Evolutionary conservation across 2,888 invertebrate genomes (phyloP).

Genomic region (Crocallis elinguaria): DNA sequence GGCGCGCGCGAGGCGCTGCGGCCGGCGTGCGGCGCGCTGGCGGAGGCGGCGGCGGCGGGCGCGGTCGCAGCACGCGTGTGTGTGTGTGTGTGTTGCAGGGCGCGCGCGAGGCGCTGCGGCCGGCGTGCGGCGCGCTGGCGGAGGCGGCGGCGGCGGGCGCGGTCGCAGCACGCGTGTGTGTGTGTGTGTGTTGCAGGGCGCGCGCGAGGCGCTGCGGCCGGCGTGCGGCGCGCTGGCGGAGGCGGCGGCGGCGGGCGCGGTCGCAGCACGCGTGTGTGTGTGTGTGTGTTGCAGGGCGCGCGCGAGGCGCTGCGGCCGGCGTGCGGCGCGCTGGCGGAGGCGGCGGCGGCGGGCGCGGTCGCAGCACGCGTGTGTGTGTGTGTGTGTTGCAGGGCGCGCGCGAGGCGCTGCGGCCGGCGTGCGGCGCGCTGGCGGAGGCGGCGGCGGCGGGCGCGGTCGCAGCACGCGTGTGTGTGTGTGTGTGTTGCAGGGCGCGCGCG

Average conservation of each 20-base stretch:
- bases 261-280: conserved; percentile 52
- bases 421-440: conserved; percentile 45
- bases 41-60: conserved; percentile 42
- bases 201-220: conserved; percentile 56
- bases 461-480: too few species aligned
- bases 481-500: conserved; percentile 75
- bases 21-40: conserved; percentile 50
- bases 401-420: conserved; percentile 50
- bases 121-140: too few species aligned
- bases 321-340: too few species aligned
- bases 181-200: conserved; percentile 60
- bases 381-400: conserved; percentile 67
- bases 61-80: conserved; percentile 50
- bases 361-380: conserved; percentile 42
- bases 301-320: too few species aligned
- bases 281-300: conserved; percentile 70
- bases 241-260: conserved; percentile 44
- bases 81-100: conserved; percentile 70
- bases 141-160: conserved; percentile 85
- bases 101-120: too few species aligned
- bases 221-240: conserved; percentile 47
- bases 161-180: conserved; percentile 69
- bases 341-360: conserved; percentile 86
- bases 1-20: conserved; percentile 57
- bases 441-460: conserved; percentile 48